A percentile compares a stretch with the other conserved stretches of the same genome.
These are phyloP conservation scores for Xerus inauris DNA, from an alignment of 2,113 vertebrate species.

Conservation along the genomic window DNA sequence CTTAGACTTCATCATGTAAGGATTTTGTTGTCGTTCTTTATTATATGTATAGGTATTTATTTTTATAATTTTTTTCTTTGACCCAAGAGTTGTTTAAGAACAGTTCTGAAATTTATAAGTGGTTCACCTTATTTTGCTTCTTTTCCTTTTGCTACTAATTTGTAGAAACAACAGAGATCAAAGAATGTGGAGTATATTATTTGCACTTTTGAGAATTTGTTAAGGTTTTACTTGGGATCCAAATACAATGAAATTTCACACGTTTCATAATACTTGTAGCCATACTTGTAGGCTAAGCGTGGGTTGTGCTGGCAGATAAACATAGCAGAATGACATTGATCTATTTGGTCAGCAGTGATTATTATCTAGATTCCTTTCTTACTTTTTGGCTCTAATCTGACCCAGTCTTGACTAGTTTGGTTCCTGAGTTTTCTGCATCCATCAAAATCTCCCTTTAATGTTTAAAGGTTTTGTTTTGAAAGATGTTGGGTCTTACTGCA, in stretches of 20 bases:
- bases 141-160: not conserved
- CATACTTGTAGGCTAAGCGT: not conserved
- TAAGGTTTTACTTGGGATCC: not conserved
- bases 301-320: not conserved
- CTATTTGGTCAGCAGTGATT: not conserved
- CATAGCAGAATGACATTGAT: too few relatives aligned
- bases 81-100: not conserved
- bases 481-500: not conserved
- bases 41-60: not conserved
- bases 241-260: not conserved
- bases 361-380: not conserved
- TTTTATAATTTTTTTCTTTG: constrained; percentile 13
- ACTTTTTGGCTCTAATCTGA: not conserved
- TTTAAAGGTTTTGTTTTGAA: not conserved
- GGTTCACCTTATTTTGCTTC: not conserved
- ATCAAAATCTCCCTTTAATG: not conserved
- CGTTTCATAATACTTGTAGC: too few relatives aligned
- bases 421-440: not conserved
- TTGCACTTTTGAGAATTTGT: not conserved
- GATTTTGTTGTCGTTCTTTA: not conserved
- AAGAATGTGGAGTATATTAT: not conserved
- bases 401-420: not conserved
- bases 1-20: not conserved
- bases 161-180: not conserved
- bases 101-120: not conserved